phyloP scores from a whole-genome alignment of 2,113 vertebrate genomes.

The Xenus cinereus region DNA sequence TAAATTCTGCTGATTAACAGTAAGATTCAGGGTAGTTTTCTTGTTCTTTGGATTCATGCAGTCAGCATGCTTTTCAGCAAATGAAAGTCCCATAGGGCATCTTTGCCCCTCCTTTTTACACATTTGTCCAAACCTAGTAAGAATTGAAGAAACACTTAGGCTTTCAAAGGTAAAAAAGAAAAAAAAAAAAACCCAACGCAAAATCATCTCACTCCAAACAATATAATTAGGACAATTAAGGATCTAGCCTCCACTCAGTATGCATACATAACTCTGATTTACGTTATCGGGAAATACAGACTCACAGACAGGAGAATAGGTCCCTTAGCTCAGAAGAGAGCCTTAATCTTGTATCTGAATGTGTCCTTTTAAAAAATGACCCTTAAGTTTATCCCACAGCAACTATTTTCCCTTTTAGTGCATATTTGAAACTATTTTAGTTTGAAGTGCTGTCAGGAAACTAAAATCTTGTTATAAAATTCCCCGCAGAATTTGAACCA shows the following conservation, averaged over 20 bases:
- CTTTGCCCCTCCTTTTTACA: not conserved
- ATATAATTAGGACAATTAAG: constrained; percentile 1
- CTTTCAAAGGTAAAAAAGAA: not conserved
- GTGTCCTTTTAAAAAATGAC: constrained; percentile 50
- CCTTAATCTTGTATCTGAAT: constrained; percentile 30
- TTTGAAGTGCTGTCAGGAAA: constrained; percentile 33
- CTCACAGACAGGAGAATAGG: not conserved
- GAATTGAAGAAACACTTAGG: not conserved
- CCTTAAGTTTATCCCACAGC: constrained; percentile 56
- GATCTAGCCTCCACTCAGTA: not conserved
- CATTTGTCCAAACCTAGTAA: not conserved
- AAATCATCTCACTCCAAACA: not conserved
- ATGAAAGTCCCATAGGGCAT: not conserved
- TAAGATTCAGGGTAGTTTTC: not conserved
- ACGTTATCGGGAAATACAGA: not conserved
- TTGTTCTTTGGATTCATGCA: not conserved
- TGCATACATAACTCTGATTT: constrained; percentile 13
- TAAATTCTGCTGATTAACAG: not conserved
- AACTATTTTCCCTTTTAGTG: constrained; percentile 48
- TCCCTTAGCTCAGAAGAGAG: constrained; percentile 19
- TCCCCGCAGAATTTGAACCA: constrained; percentile 1
- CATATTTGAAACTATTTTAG: constrained; percentile 36
- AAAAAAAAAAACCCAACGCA: not conserved
- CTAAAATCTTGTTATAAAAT: constrained; percentile 49
- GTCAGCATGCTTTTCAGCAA: not conserved